Evolutionary conservation across 2,113 vertebrate genomes (phyloP).

Genomic region (Dunckerocampus dactyliophorus): DNA sequence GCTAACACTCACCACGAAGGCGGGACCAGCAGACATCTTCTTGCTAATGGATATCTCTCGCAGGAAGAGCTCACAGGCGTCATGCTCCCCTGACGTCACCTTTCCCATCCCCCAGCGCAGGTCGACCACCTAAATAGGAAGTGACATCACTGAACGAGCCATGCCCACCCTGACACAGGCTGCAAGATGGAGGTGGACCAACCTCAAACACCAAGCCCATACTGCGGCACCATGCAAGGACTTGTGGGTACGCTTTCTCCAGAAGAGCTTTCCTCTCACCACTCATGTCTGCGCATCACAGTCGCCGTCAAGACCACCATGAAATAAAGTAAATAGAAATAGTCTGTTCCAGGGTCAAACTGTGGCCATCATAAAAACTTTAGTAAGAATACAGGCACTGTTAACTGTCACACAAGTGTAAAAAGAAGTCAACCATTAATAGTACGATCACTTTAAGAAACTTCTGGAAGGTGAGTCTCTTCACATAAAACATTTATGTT

Average conservation of each 20-base stretch:
- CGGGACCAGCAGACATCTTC: conserved; percentile 70
- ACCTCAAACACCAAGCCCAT: conserved; percentile 80
- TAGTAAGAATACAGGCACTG: too few relatives aligned
- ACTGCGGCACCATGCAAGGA: conserved; percentile 76
- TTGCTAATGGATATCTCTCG: conserved; percentile 72
- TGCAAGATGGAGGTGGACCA: neutral
- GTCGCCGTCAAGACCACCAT: neutral
- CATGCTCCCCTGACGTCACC: conserved; percentile 51
- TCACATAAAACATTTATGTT: too few relatives aligned
- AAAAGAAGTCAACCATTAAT: neutral
- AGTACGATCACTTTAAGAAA: neutral
- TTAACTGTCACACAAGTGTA: too few relatives aligned
- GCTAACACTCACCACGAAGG: conserved; percentile 71
- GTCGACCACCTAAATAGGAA: conserved; percentile 73
- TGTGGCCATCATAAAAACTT: too few relatives aligned
- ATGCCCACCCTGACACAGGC: neutral
- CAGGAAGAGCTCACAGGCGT: conserved; percentile 70
- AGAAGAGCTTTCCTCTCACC: conserved; percentile 75
- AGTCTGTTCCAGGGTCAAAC: too few relatives aligned
- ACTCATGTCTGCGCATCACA: conserved; percentile 72
- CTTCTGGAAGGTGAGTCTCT: neutral
- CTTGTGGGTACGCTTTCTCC: conserved; percentile 69
- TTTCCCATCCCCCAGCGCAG: conserved; percentile 74
- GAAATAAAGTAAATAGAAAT: neutral
- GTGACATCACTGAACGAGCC: neutral